phyloP scores from a whole-genome alignment of 2,797 vertebrate genomes.

The Clarias fuscus region DNA sequence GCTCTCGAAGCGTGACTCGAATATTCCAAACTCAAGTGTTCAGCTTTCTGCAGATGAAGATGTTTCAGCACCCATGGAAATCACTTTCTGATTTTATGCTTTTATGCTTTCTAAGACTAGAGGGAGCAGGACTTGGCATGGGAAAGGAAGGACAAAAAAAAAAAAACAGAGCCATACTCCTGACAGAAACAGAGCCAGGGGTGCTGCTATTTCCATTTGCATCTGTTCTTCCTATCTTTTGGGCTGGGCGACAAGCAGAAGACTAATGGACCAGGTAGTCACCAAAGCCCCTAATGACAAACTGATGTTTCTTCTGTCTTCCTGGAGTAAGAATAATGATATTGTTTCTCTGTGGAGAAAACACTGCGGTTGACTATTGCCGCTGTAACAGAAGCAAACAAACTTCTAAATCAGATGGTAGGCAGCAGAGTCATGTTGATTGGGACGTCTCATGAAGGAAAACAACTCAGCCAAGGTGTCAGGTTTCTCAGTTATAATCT shows the following conservation, averaged over 20 bases:
- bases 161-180: conserved; percentile 21
- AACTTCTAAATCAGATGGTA: conserved; percentile 4
- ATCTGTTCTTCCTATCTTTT: conserved; percentile 33
- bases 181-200: conserved; percentile 32
- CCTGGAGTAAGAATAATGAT: conserved; percentile 43
- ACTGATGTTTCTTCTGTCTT: conserved; percentile 7
- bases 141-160: background rate
- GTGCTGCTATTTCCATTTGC: conserved; percentile 39
- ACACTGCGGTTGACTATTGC: conserved; percentile 10
- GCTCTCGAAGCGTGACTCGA: conserved; percentile 36
- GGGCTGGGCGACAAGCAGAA: conserved; percentile 30
- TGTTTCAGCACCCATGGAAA: conserved; percentile 25
- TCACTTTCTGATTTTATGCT: conserved; percentile 27
- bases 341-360: conserved; percentile 27
- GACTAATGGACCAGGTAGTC: conserved; percentile 6
- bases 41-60: conserved; percentile 31
- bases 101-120: conserved; percentile 29
- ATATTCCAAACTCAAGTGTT: conserved; percentile 38
- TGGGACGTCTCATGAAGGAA: background rate
- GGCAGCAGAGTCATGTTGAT: background rate
- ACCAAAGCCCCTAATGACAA: background rate
- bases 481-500: background rate
- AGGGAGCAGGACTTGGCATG: conserved; percentile 5
- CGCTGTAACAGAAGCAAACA: conserved; percentile 22
- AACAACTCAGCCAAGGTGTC: background rate